phyloP scores from a whole-genome alignment of 2,797 vertebrate species.

The Mycteria americana region DNA sequence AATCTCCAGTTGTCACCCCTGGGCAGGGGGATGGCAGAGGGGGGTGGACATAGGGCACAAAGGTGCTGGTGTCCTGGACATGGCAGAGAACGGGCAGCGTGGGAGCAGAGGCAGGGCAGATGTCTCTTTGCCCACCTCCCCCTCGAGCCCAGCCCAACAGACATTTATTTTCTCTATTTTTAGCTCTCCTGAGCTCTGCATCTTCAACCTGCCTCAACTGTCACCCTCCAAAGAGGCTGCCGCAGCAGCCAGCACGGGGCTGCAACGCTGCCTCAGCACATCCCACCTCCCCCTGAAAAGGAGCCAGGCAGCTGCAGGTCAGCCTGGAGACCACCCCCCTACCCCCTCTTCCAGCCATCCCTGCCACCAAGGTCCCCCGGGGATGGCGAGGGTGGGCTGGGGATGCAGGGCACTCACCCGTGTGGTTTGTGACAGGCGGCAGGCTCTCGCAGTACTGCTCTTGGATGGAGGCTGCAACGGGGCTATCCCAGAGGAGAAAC shows the following conservation, averaged over 20 bases:
- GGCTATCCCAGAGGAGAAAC: slow-evolving; percentile 71
- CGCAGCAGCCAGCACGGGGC: not conserved
- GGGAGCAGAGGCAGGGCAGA: not conserved
- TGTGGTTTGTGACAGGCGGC: slow-evolving; percentile 74
- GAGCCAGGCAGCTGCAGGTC: not conserved
- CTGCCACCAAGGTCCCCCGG: not conserved
- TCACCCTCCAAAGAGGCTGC: not conserved
- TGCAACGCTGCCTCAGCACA: not conserved
- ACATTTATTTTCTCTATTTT: not conserved
- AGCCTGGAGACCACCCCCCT: not conserved
- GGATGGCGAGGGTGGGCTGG: not conserved
- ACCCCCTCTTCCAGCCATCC: not conserved
- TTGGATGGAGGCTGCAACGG: slow-evolving; percentile 65
- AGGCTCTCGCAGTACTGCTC: slow-evolving; percentile 83
- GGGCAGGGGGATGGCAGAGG: not conserved
- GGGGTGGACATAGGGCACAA: not conserved
- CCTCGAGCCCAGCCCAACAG: not conserved
- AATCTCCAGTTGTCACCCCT: not conserved
- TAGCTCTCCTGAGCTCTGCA: not conserved
- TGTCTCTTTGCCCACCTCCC: not conserved
- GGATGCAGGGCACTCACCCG: slow-evolving; percentile 73
- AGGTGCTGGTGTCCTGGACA: not conserved
- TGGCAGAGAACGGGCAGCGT: accelerated
- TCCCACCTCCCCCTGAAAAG: not conserved
- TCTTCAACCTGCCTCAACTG: not conserved